Base-by-base conservation (phyloP, 23 tunicate genomes). In the Oikopleura vanhoeffeni region DNA sequence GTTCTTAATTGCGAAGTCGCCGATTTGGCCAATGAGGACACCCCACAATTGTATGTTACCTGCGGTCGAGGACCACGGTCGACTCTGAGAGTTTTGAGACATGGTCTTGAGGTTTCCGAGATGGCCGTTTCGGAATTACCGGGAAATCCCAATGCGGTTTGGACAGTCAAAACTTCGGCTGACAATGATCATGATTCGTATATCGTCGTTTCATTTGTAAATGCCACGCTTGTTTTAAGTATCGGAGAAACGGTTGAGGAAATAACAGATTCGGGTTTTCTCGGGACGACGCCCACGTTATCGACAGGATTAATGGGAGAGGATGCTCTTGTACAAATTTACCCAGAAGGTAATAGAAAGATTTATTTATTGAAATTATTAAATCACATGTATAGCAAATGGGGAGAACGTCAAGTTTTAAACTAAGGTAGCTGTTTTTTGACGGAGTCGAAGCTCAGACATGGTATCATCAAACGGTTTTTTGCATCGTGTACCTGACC, bases 101-200 rank as follows among this genome's bases (percentile, higher is more conserved):
- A 95, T 82, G 99, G 99, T 0, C 75, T 95, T 40, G 99, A 95
- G 89, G 99, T 95, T 60, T 90, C 99, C 39, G 99, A 95, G 41
- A 95, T 95, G 99, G 99, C 99, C 83, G 99, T 95, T 0, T 95
- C 99, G 0, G 99, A 95, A 67, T 85, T 95, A 40, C 99, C 99
- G 38, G 99, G 99, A 41, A 95, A 95, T 57, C 99, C 99, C 18
- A 95, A 95, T 79, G 99, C 99, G 76, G 99, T 95, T 39, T 95
- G 99, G 99, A 95, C 99, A 0, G 99, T 95, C 0, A 95, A 95
- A 32, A 71, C 79, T 30, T 71, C 79, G 38, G 34, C 79, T 38
- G 79, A 71, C 32, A 30, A 18, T 71, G 96, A 90, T 67, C 91
- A 58, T 84, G 99, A 95, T 83, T 95, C 99, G 35, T 95, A 95